Evolutionary conservation across 1,140 invertebrate species (phyloP).

Genomic region (Drosophila prosaltans): DNA sequence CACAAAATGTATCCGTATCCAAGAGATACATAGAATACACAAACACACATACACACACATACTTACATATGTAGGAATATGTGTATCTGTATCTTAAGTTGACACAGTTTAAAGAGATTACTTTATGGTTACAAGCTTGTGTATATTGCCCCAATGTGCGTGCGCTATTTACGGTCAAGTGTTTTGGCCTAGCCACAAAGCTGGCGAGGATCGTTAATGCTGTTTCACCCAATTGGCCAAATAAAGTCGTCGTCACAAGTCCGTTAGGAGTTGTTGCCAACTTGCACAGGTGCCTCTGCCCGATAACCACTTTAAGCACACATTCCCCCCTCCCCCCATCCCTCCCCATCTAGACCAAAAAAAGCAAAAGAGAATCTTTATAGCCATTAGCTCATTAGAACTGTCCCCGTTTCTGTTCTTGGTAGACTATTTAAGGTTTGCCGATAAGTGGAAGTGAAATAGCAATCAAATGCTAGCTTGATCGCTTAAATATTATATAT

Average conservation of each 20-base stretch:
- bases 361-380: neutral
- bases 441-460: constrained; percentile 9
- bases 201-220: neutral
- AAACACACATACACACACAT: neutral
- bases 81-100: constrained; percentile 30
- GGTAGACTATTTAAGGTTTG: constrained; percentile 14
- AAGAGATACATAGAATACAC: constrained; percentile 20
- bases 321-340: constrained; percentile 42
- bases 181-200: constrained; percentile 43
- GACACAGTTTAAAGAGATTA: constrained; percentile 53
- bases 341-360: constrained; percentile 37
- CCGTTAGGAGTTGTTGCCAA: constrained; percentile 51
- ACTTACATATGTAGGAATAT: constrained; percentile 19
- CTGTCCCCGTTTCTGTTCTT: constrained; percentile 48
- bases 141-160: constrained; percentile 30
- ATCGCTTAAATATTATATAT: too few species aligned
- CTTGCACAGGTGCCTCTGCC: constrained; percentile 31
- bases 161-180: constrained; percentile 77
- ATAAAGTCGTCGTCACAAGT: constrained; percentile 48
- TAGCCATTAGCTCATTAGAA: constrained; percentile 55
- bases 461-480: too few species aligned
- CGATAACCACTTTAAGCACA: constrained; percentile 26
- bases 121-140: constrained; percentile 21
- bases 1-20: constrained; percentile 43
- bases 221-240: constrained; percentile 78